These are phyloP conservation scores for Anabacerthia variegaticeps DNA, from an alignment of 2,797 vertebrate genomes.

Conservation along the genomic window DNA sequence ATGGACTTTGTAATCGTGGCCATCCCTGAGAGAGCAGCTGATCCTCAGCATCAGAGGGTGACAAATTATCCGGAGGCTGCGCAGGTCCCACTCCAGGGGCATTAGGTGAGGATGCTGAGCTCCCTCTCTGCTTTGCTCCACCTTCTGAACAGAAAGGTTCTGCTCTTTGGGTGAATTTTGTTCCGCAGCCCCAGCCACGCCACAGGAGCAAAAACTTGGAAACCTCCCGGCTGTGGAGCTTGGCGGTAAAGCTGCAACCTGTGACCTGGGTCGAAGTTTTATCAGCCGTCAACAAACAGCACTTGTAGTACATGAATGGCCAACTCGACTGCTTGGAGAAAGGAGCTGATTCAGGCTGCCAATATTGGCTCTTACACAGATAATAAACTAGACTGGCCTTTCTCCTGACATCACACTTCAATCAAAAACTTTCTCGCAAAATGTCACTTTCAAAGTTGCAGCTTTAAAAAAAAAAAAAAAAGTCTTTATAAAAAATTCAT, in stretches of 20 bases:
- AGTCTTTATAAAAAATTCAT: conserved; percentile 87
- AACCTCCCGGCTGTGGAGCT: background rate
- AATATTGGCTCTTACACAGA: background rate
- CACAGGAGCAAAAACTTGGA: background rate
- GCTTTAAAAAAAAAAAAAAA: conserved; percentile 70
- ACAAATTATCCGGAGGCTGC: accelerated
- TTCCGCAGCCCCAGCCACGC: background rate
- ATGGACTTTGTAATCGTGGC: background rate
- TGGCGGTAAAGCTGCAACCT: background rate
- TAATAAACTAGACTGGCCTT: conserved; percentile 70
- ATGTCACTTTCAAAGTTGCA: conserved; percentile 84
- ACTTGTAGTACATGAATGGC: background rate
- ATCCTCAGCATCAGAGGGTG: accelerated
- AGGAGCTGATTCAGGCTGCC: conserved; percentile 17
- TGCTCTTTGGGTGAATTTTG: background rate
- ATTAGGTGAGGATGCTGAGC: background rate
- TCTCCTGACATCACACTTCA: conserved; percentile 76
- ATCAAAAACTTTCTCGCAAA: conserved; percentile 78
- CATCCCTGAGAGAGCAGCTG: background rate
- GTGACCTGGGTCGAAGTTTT: background rate
- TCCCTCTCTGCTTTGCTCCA: background rate
- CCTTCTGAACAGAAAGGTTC: background rate
- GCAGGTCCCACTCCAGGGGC: accelerated
- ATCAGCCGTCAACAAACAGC: background rate
- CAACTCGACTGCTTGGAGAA: conserved; percentile 11